phyloP scores from a whole-genome alignment of 2,113 vertebrate species.

The Hystrix cristata region DNA sequence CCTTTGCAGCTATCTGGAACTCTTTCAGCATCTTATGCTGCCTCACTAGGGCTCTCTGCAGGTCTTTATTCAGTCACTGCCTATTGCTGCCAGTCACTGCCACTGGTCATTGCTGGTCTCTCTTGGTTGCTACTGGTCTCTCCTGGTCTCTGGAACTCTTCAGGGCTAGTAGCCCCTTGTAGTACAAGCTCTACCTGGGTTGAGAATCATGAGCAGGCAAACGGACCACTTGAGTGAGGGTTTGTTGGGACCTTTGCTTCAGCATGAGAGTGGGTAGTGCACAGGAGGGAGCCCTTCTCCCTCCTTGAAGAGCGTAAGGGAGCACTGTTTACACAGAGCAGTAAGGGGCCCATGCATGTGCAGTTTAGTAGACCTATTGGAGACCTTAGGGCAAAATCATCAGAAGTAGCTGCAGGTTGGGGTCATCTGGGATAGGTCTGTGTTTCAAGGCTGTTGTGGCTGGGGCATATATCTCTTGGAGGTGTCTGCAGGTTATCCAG shows the following conservation, averaged over 20 bases:
- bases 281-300: no score
- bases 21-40: background rate
- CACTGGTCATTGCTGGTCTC: no score
- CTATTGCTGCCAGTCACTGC: background rate
- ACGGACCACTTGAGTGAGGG: background rate
- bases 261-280: background rate
- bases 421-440: background rate
- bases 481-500: background rate
- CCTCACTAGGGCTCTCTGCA: background rate
- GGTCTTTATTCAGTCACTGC: background rate
- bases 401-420: background rate
- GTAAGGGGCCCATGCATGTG: background rate
- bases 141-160: background rate
- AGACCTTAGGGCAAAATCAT: background rate
- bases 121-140: background rate
- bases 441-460: background rate
- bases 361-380: background rate
- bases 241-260: background rate
- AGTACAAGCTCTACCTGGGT: no score
- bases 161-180: background rate
- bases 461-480: background rate
- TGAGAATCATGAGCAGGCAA: background rate
- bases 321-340: background rate
- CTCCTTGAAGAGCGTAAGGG: background rate
- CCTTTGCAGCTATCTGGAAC: background rate